Evolutionary conservation across 2,113 vertebrate genomes (phyloP), one percentile per base, ranked within the genome.

Genomic region (Alaudala cheleensis): DNA sequence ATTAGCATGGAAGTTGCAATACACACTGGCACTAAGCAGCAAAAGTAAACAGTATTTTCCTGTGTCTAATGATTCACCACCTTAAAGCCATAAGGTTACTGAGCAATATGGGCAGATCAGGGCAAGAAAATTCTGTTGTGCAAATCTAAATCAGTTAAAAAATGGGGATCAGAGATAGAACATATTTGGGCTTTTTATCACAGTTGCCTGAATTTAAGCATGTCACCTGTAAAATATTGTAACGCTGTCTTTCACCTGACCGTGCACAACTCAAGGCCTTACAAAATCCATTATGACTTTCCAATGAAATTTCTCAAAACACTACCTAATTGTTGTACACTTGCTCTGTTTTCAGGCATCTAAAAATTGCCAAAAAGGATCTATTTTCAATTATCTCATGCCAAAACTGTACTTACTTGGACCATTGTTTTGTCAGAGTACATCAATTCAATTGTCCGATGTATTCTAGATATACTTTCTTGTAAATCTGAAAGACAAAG

Each of bases 401-500:
- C 28, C 51, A 69, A 95, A 86, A 78, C 31, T 50, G 50, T 96
- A 98, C 98, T 98, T 97, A 99, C 99, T 97, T 99, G 99, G 96
- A 99, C 98, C 99, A 99, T 99, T 80, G 98, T 98, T 98, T 99
- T 99, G 97, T 99, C 99, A 23, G 99, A 98, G 96, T 99, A 99
- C 99, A 99, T 99, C 60, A 99, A 94, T 31, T 99, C 99, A 90
- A 99, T 99, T 91, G 99, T 99, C 96, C 99, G 98, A 97, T 99
- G 99, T 97, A 99, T 99, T 98, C 99, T 98, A 71, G 98, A 98
- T 97, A 99, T 99, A 86, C 99, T 99, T 95, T 99, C 99, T 97
- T 99, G 99, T 67, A 99, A 98, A 98, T 99, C 99, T 99, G 96
- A 60, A 78, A 78, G 61, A 29, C 93, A 34, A 87, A 23, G 66